Evolutionary conservation across 2,797 vertebrate genomes (phyloP).

Genomic region (Falco peregrinus): DNA sequence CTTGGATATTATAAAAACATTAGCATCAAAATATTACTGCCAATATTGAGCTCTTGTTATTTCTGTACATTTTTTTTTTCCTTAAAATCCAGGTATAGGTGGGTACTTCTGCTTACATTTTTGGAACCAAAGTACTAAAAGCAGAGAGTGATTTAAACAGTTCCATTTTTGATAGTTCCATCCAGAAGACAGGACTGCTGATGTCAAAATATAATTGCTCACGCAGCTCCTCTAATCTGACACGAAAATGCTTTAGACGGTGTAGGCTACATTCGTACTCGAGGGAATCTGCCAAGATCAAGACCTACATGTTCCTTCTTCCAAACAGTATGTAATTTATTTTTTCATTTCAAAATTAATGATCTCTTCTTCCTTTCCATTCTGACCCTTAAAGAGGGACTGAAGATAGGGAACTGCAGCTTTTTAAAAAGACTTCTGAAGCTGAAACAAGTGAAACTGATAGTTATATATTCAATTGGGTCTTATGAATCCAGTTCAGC

Average conservation of each 20-base stretch:
- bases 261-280: background rate
- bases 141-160: background rate
- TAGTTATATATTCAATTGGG: background rate
- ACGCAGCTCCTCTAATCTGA: background rate
- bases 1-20: background rate
- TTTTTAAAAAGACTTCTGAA: background rate
- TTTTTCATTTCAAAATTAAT: background rate
- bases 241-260: background rate
- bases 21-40: background rate
- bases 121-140: background rate
- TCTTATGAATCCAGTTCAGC: background rate
- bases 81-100: background rate
- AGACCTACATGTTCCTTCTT: background rate
- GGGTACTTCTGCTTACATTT: background rate
- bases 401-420: background rate
- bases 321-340: background rate
- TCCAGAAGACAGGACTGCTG: background rate
- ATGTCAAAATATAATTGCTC: background rate
- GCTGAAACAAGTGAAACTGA: background rate
- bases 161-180: background rate
- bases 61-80: background rate
- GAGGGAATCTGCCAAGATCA: background rate
- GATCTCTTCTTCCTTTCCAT: background rate
- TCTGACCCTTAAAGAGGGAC: background rate
- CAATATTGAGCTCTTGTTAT: background rate